Base-by-base conservation (phyloP, 2,113 vertebrate species). In the Tupaia chinensis region DNA sequence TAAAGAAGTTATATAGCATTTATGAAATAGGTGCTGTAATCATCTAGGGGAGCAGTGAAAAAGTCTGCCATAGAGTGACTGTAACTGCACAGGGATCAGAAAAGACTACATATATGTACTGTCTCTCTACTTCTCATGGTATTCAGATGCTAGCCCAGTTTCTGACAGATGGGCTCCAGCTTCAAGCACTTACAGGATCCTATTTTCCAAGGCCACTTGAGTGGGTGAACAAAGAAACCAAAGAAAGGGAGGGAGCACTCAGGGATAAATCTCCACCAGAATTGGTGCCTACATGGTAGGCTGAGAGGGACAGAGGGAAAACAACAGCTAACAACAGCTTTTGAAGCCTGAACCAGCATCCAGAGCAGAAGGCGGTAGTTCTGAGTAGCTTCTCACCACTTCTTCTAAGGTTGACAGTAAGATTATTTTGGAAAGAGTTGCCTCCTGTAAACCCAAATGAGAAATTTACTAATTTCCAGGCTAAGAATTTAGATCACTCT, bases 381-480 rank as follows among this genome's bases (percentile, higher is more conserved):
- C 32, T 84, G 70, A 14, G 72, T 23, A 92, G 61, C 23, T 63
- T 94, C 56, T 85, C 34, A 68, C 14, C 20, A 84, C 27, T 91
- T 91, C 79, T 54, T 91, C 79, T 54, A 92, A 86, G 53, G 53
- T 5, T 23, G 56, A 68, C 1, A 74, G 56, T 89, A 56, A 84
- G 22, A 77, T 92, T 79, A 87, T 85, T 89, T 56, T 61, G n/a
- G 80, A 29, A 93, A 91, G 22, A 82, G 53, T n/a, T 53, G 4
- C 4, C n/a, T 80, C n/a, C 58, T 85, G 0, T 58, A 94, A 70
- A 3, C 25, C 25, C n/a, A 83, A 76, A 60, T 80, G 93, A 94
- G 16, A 86, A 80, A 54, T 74, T 74, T 74, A 79, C n/a, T 53
- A 56, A 61, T 82, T 91, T 94, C 65, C 29, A 85, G 32, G 63